Base-by-base conservation (phyloP, 2,113 vertebrate genomes). In the Anoura caudifer region DNA sequence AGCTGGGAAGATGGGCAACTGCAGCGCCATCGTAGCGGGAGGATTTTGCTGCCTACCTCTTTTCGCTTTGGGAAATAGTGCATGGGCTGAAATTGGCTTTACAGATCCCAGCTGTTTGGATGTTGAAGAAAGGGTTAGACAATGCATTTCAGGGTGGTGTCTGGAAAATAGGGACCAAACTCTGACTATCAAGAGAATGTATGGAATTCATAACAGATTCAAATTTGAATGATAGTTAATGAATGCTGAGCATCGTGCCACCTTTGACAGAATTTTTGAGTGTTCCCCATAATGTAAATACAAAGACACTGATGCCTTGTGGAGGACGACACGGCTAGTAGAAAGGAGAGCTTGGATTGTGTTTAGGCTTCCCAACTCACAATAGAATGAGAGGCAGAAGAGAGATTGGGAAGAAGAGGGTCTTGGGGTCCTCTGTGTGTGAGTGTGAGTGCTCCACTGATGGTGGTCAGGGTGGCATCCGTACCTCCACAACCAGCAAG, bases 351-450 rank as follows among this genome's bases (percentile, higher is more conserved):
- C 26, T 36, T 36, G 41, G 19, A 33, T 65, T 63, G 43, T 36
- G 43, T 50, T 41, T n/a, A 63, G 28, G 14, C 61, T 83, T 93
- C 28, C 28, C 79, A 82, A 91, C 28, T 96, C 73, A 81, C 89
- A 61, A 22, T 47, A 33, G 2, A 83, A 16, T 56, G 38, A 47
- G 20, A 82, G 14, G 16, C 36, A 72, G 43, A 77, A 36, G 65
- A 50, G 20, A 75, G 45, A 61, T 52, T 45, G 63, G 41, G 10
- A 77, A 91, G 47, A 69, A 80, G 1, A 59, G 43, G 22, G 0
- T 2, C 77, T 72, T 56, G 36, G 15, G 7, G 22, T 33, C 14
- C 11, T 43, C 8, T 6, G 28, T 63, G 61, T 6, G 28, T 13
- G 26, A 47, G 54, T 26, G 10, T 67, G 45, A 50, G 24, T 45